phyloP scores from a whole-genome alignment of 2,797 vertebrate genomes.

The Micrastur ruficollis region DNA sequence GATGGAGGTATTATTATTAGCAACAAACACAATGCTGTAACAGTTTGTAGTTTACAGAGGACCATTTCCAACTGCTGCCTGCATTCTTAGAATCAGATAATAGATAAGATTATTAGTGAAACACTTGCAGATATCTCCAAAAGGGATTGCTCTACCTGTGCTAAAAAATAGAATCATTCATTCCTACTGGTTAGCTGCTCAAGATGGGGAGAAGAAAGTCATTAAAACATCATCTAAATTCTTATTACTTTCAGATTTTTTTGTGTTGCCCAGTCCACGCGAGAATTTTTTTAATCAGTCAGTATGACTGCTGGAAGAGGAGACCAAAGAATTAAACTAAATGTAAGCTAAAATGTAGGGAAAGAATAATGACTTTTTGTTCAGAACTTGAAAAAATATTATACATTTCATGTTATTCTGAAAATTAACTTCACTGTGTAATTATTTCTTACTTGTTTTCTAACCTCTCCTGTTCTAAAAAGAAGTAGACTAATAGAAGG shows the following conservation, averaged over 20 bases:
- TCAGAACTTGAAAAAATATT: background rate
- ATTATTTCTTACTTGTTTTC: background rate
- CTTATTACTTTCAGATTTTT: background rate
- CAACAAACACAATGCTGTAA: background rate
- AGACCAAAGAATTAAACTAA: background rate
- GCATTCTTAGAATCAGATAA: background rate
- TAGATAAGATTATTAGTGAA: background rate
- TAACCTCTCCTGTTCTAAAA: background rate
- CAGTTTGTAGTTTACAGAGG: background rate
- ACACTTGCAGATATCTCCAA: background rate
- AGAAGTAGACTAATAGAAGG: background rate
- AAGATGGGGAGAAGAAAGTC: background rate
- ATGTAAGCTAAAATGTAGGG: background rate
- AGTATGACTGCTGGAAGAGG: background rate
- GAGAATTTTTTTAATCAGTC: background rate
- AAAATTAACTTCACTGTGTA: background rate
- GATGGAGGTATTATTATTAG: background rate
- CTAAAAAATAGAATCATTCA: background rate
- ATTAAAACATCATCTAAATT: background rate
- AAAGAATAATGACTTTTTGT: background rate
- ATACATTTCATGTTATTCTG: background rate
- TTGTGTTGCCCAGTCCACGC: background rate
- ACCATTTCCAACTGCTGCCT: background rate
- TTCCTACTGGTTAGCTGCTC: background rate
- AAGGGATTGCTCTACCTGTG: background rate